Evolutionary conservation across 2,888 invertebrate species (phyloP).

Genomic region (Pseudanteris insignis): DNA sequence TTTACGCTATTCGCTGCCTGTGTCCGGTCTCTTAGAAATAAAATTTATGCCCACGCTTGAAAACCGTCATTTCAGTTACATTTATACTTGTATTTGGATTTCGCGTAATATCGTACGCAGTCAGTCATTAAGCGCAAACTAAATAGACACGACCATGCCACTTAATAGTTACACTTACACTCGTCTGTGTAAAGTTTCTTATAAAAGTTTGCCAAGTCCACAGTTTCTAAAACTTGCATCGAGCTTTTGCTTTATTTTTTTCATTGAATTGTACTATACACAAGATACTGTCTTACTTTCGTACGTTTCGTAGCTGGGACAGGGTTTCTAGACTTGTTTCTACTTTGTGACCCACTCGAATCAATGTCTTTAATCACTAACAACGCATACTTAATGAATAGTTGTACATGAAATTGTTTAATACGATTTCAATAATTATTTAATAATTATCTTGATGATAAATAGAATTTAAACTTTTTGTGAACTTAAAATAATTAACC

Average conservation of each 20-base stretch:
- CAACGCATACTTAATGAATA: conserved; percentile 12
- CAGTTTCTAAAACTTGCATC: conserved; percentile 37
- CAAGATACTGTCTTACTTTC: conserved; percentile 26
- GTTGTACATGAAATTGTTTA: no score
- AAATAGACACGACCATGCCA: conserved; percentile 11
- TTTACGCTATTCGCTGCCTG: conserved; percentile 46
- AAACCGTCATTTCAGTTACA: no score
- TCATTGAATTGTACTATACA: conserved; percentile 39
- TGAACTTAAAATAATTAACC: no score
- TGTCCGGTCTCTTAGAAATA: neutral
- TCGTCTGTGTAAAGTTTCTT: conserved; percentile 23
- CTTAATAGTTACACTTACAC: conserved; percentile 32
- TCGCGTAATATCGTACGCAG: no score
- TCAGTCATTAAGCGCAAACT: no score
- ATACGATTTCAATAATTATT: no score
- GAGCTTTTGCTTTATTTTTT: conserved; percentile 16
- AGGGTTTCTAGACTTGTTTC: no score
- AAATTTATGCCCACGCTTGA: no score
- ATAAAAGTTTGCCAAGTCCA: conserved; percentile 20
- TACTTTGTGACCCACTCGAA: no score
- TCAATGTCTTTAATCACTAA: conserved; percentile 26
- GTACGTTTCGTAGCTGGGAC: conserved; percentile 9
- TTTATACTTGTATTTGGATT: no score
- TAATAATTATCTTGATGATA: no score
- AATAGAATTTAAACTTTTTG: no score